phyloP scores from a whole-genome alignment of 1,140 invertebrate species.

The Pogonognathellus flavescens region DNA sequence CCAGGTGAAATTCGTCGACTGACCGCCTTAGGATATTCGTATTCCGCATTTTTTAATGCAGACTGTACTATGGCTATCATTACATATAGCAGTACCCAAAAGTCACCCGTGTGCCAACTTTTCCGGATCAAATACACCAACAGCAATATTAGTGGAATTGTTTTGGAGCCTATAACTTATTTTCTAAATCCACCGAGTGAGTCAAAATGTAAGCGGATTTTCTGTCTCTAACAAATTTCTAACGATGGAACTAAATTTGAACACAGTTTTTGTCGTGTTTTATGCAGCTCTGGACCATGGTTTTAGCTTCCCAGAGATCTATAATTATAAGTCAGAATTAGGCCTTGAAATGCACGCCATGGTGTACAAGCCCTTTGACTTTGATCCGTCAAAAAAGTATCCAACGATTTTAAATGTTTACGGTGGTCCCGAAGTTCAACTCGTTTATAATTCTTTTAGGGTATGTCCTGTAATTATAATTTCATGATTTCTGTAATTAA shows the following conservation, averaged over 20 bases:
- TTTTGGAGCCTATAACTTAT: conserved; percentile 75
- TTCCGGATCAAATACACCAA: conserved; percentile 79
- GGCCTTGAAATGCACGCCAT: conserved; percentile 89
- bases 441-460: conserved; percentile 96
- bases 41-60: conserved; percentile 68
- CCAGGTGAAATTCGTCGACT: conserved; percentile 64
- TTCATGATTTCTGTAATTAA: too few species aligned
- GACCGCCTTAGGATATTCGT: conserved; percentile 64
- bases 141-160: conserved; percentile 77
- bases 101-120: conserved; percentile 83
- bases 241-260: background rate
- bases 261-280: background rate
- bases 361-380: conserved; percentile 90
- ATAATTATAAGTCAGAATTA: conserved; percentile 77
- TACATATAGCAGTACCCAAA: conserved; percentile 89
- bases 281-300: conserved; percentile 72
- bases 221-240: too few species aligned
- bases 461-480: conserved; percentile 71
- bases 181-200: conserved; percentile 77
- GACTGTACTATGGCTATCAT: conserved; percentile 88
- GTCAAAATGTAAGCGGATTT: conserved; percentile 27
- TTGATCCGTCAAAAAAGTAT: conserved; percentile 82
- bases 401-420: conserved; percentile 97
- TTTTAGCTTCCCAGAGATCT: conserved; percentile 81
- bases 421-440: conserved; percentile 96